Percentiles rank a stretch among this genome's conserved stretches.
Conservation (phyloP, 2,113 vertebrate genomes). For the Nibea coibor region DNA sequence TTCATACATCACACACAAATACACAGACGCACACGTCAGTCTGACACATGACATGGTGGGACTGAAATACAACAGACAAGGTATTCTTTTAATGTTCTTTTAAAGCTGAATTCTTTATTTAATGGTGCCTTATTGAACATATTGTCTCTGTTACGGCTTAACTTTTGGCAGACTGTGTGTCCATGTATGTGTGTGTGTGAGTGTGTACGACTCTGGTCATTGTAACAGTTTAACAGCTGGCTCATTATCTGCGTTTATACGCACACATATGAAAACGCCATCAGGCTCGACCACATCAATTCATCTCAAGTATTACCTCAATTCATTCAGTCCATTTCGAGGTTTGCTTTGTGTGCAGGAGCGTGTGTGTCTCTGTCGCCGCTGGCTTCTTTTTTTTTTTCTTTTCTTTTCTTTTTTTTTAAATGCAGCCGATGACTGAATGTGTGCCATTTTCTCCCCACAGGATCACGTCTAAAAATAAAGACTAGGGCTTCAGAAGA, state of each 20-base stretch:
- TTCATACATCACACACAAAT: conserved; percentile 50
- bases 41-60: conserved; percentile 62
- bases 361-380: conserved; percentile 15
- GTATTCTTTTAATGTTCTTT: conserved; percentile 69
- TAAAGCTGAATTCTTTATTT: conserved; percentile 61
- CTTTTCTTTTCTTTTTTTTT: neutral
- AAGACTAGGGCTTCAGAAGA: neutral
- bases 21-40: conserved; percentile 34
- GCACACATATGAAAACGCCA: conserved; percentile 59
- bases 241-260: conserved; percentile 64
- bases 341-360: conserved; percentile 22
- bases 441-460: conserved; percentile 32
- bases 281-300: conserved; percentile 64
- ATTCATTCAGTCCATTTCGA: conserved; percentile 35
- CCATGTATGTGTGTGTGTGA: conserved; percentile 1
- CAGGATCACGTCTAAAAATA: conserved; percentile 16
- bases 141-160: conserved; percentile 67
- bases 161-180: conserved; percentile 45
- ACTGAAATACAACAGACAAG: conserved; percentile 63
- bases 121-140: conserved; percentile 65
- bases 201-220: conserved; percentile 50
- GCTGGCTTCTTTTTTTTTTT: neutral
- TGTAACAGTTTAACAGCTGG: conserved; percentile 69
- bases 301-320: conserved; percentile 46
- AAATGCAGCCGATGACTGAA: neutral